phyloP scores from a whole-genome alignment of 1,140 invertebrate species.

The Hylaeus volcanicus region DNA sequence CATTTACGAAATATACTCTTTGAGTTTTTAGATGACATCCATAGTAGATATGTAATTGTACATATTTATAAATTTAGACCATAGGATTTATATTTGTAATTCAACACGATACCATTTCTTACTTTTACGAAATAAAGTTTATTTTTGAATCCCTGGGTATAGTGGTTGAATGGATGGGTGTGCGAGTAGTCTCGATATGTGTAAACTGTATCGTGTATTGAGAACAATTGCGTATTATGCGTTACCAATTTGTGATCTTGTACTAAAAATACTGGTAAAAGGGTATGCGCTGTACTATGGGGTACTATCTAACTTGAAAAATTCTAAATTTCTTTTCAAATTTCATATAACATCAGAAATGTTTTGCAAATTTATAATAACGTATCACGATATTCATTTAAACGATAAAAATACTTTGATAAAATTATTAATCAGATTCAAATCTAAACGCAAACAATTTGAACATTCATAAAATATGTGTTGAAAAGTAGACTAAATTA shows the following conservation, averaged over 20 bases:
- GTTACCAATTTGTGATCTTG: slow-evolving; percentile 63
- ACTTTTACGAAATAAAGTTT: slow-evolving; percentile 76
- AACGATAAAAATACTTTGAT: neutral
- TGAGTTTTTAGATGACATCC: slow-evolving; percentile 64
- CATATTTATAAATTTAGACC: slow-evolving; percentile 76
- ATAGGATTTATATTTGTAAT: slow-evolving; percentile 77
- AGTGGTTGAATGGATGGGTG: slow-evolving; percentile 66
- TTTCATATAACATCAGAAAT: slow-evolving; percentile 25
- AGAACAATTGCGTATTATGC: slow-evolving; percentile 52
- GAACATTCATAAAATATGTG: slow-evolving; percentile 26
- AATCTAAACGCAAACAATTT: slow-evolving; percentile 16
- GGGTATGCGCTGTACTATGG: slow-evolving; percentile 21
- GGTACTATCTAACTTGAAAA: slow-evolving; percentile 39
- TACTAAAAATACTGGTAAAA: slow-evolving; percentile 54
- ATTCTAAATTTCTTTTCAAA: slow-evolving; percentile 35
- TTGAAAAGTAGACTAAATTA: slow-evolving; percentile 28
- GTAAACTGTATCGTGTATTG: slow-evolving; percentile 59
- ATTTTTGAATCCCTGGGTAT: slow-evolving; percentile 72
- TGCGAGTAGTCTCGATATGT: slow-evolving; percentile 59
- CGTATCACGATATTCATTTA: slow-evolving; percentile 11
- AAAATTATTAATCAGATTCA: slow-evolving; percentile 18
- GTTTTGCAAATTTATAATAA: slow-evolving; percentile 54
- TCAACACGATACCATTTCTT: slow-evolving; percentile 72
- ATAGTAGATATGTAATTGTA: slow-evolving; percentile 72
- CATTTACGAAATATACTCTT: slow-evolving; percentile 62